phyloP scores from a whole-genome alignment of 2,888 invertebrate species.

The Blera fallax region DNA sequence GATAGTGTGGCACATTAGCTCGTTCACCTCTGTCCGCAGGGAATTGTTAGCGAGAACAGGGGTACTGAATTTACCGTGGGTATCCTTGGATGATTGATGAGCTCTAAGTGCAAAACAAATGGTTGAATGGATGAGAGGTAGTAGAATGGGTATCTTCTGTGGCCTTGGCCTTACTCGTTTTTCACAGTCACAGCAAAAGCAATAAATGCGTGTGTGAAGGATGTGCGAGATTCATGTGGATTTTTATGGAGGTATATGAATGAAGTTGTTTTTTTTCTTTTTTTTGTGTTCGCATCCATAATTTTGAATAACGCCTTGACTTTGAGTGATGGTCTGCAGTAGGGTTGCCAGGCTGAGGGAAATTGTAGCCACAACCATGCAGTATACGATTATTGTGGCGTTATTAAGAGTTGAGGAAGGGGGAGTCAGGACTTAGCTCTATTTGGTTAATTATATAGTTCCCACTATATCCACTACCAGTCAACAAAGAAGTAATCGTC shows the following conservation, averaged over 20 bases:
- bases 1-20: slow-evolving; percentile 31
- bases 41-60: slow-evolving; percentile 15
- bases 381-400: no score
- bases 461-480: no score
- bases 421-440: no score
- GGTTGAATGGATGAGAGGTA: slow-evolving; percentile 16
- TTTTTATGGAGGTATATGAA: slow-evolving; percentile 1
- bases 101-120: slow-evolving; percentile 57
- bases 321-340: slow-evolving; percentile 36
- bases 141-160: neutral
- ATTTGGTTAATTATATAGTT: no score
- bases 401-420: no score
- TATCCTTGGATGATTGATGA: slow-evolving; percentile 69
- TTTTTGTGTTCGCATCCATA: neutral
- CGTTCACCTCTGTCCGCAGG: slow-evolving; percentile 43
- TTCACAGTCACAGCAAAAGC: neutral
- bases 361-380: no score
- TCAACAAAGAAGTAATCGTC: no score
- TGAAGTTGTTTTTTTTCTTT: neutral
- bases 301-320: slow-evolving; percentile 50
- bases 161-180: slow-evolving; percentile 55
- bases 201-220: slow-evolving; percentile 40
- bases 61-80: slow-evolving; percentile 13
- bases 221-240: slow-evolving; percentile 1
- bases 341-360: slow-evolving; percentile 32